Evolutionary conservation across 2,888 invertebrate genomes (phyloP).

Genomic region (Patella caerulea): DNA sequence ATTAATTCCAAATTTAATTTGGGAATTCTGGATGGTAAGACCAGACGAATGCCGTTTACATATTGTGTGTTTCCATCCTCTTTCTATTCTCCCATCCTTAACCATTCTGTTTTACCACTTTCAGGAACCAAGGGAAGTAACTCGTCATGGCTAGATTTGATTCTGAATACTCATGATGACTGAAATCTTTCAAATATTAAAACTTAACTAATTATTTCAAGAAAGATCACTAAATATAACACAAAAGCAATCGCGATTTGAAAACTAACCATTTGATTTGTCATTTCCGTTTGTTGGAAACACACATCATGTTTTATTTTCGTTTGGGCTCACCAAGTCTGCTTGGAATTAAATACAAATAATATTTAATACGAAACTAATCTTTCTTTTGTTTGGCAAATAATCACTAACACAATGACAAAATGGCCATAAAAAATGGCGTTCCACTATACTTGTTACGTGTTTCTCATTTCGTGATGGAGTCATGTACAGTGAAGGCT

Average conservation of each 20-base stretch:
- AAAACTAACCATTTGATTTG: too few relatives aligned
- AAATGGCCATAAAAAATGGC: too few relatives aligned
- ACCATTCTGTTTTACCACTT: background rate
- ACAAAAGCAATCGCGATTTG: too few relatives aligned
- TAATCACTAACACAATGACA: too few relatives aligned
- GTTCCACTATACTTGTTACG: too few relatives aligned
- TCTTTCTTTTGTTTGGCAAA: too few relatives aligned
- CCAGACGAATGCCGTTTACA: constrained; percentile 11
- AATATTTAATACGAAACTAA: too few relatives aligned
- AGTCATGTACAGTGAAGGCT: too few relatives aligned
- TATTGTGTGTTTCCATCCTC: constrained; percentile 7
- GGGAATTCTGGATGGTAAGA: constrained; percentile 12
- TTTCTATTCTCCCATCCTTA: background rate
- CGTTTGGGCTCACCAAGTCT: constrained; percentile 4
- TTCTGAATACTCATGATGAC: background rate
- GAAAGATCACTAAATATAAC: too few relatives aligned
- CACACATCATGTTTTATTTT: background rate
- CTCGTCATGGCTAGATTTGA: background rate
- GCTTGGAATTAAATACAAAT: background rate
- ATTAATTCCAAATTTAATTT: constrained; percentile 4
- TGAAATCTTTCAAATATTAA: too few relatives aligned
- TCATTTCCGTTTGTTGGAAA: background rate
- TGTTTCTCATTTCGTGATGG: too few relatives aligned
- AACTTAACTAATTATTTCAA: too few relatives aligned
- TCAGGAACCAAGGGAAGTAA: constrained; percentile 10